Percentiles rank a stretch among this genome's conserved stretches.
Evolutionary conservation across 2,888 invertebrate species (phyloP).

Genomic region (Parascotia fuliginaria): DNA sequence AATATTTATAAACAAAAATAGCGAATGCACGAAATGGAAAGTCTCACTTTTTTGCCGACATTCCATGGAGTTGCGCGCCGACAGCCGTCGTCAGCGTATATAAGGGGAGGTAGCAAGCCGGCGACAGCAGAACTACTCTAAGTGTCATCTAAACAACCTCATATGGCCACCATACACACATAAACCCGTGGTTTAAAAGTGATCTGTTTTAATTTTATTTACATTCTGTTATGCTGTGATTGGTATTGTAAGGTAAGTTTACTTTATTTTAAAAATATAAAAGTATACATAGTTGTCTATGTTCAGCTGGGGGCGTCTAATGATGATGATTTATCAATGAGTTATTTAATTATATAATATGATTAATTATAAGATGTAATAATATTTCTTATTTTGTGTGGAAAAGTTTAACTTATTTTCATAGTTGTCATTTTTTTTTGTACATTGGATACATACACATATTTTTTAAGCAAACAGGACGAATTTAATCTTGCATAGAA

Average conservation of each 20-base stretch:
- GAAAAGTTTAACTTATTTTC: too few species aligned
- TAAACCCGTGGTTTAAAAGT: conserved; percentile 29
- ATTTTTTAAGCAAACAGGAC: too few species aligned
- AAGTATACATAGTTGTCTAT: too few species aligned
- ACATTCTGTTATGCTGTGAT: conserved; percentile 41
- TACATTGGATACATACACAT: too few species aligned
- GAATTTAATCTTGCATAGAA: too few species aligned
- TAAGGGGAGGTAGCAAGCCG: conserved; percentile 39
- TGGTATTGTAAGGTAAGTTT: conserved; percentile 28
- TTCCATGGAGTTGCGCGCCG: conserved; percentile 39
- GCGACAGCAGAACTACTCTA: conserved; percentile 50
- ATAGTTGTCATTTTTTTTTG: too few species aligned
- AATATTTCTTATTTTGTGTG: too few species aligned
- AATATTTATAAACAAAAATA: conserved; percentile 13
- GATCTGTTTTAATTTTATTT: conserved; percentile 22
- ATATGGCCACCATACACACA: conserved; percentile 11
- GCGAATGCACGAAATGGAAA: too few species aligned
- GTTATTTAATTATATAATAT: too few species aligned
- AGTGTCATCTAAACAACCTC: conserved; percentile 42
- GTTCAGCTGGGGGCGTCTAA: too few species aligned
- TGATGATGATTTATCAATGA: too few species aligned
- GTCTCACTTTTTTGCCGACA: conserved; percentile 48
- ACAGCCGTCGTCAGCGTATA: conserved; percentile 46
- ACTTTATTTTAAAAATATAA: not conserved
- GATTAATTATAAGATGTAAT: too few species aligned